Evolutionary conservation across 2,888 invertebrate genomes (phyloP).

Genomic region (Scaptomyza tumidula): DNA sequence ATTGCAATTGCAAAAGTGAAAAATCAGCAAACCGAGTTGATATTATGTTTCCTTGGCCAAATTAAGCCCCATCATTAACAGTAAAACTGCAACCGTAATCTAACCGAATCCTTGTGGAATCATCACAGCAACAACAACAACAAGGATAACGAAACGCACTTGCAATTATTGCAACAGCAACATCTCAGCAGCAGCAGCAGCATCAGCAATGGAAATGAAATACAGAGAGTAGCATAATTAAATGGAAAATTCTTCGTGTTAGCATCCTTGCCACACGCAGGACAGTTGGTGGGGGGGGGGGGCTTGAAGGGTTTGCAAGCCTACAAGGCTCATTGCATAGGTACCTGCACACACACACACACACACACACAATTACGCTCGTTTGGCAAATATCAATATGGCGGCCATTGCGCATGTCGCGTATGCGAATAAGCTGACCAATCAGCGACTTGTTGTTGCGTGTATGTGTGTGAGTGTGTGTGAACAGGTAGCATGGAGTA

Average conservation of each 20-base stretch:
- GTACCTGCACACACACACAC: constrained; percentile 10
- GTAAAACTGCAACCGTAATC: constrained; percentile 4
- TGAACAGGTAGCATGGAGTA: constrained; percentile 65
- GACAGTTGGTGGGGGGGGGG: background rate
- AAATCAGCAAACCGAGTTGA: too few species aligned
- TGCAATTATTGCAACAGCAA: constrained; percentile 44
- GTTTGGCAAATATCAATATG: constrained; percentile 68
- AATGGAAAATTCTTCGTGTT: constrained; percentile 25
- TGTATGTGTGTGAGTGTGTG: constrained; percentile 18
- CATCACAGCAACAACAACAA: constrained; percentile 3
- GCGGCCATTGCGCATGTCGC: constrained; percentile 82
- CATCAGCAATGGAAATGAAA: constrained; percentile 31
- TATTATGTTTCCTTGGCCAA: too few species aligned
- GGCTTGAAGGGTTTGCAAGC: constrained; percentile 24
- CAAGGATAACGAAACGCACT: constrained; percentile 16
- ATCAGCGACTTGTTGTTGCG: constrained; percentile 71
- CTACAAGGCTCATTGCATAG: constrained; percentile 32
- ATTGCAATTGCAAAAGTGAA: too few species aligned
- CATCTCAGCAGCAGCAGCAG: background rate
- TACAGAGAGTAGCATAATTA: constrained; percentile 41
- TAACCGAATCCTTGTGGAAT: constrained; percentile 12
- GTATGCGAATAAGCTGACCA: constrained; percentile 56
- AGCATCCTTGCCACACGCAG: constrained; percentile 50
- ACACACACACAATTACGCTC: constrained; percentile 12
- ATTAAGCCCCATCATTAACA: too few species aligned